These are phyloP conservation scores for Melieria omissa DNA, from an alignment of 2,888 invertebrate species.

Conservation along the genomic window DNA sequence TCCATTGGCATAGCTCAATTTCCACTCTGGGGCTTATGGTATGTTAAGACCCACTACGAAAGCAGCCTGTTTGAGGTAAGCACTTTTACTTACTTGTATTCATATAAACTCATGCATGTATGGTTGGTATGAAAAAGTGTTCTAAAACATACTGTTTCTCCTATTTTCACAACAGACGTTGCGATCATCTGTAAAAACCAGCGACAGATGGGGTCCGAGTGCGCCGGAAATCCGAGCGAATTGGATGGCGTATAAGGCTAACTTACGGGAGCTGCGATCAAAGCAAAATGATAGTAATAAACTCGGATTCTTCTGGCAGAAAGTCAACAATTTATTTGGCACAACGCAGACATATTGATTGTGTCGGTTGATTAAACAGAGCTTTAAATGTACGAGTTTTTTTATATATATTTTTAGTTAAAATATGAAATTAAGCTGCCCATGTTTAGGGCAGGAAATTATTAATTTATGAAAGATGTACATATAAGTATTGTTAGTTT, in stretches of 20 bases:
- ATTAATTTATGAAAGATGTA: too few relatives aligned
- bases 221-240: conserved; percentile 41
- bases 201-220: conserved; percentile 47
- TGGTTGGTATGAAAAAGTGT: conserved; percentile 39
- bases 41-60: conserved; percentile 46
- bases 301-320: conserved; percentile 41
- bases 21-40: conserved; percentile 54
- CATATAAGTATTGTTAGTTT: neutral
- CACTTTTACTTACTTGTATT: neutral
- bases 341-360: conserved; percentile 1
- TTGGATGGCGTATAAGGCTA: conserved; percentile 45
- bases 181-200: conserved; percentile 38
- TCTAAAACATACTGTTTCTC: neutral
- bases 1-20: too few relatives aligned
- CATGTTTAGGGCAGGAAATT: too few relatives aligned
- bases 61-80: neutral
- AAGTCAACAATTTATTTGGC: conserved; percentile 40
- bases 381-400: neutral
- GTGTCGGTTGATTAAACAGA: neutral
- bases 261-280: conserved; percentile 38
- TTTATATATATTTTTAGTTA: neutral
- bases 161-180: conserved; percentile 31
- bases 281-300: conserved; percentile 25
- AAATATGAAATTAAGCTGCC: neutral
- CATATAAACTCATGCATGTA: neutral